Conservation (phyloP, 2,888 invertebrate species). For the Willowsia nigromaculata region DNA sequence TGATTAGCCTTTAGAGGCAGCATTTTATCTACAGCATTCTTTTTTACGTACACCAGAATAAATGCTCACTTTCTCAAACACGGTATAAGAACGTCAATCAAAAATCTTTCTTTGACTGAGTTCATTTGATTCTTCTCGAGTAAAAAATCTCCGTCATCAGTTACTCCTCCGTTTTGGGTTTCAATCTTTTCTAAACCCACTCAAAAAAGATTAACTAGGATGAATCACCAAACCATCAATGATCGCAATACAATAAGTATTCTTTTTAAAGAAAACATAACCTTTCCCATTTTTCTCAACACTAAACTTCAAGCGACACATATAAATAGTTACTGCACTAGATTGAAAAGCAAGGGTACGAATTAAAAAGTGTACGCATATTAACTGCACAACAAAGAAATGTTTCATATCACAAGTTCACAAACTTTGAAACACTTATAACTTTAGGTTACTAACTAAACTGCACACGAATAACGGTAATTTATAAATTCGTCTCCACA, state of each 20-base stretch:
- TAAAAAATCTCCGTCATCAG: background rate
- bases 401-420: conserved; percentile 28
- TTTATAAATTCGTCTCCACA: too few relatives aligned
- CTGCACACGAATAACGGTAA: background rate
- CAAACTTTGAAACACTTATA: background rate
- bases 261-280: conserved; percentile 1
- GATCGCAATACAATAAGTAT: conserved; percentile 3
- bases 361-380: background rate
- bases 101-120: background rate
- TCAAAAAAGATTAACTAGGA: conserved; percentile 24
- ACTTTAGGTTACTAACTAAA: background rate
- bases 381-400: background rate
- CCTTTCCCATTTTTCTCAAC: background rate
- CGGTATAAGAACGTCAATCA: conserved; percentile 19
- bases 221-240: conserved; percentile 34
- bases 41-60: background rate
- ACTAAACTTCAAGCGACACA: background rate
- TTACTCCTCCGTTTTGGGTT: conserved; percentile 2
- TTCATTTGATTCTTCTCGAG: background rate
- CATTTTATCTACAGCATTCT: background rate
- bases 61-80: background rate
- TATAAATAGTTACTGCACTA: background rate
- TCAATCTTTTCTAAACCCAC: conserved; percentile 1
- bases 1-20: conserved; percentile 21
- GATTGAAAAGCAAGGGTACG: conserved; percentile 20